Evolutionary conservation across 2,797 vertebrate genomes (phyloP), one percentile per base, ranked within the genome.

Genomic region (Meriones psammophilus): DNA sequence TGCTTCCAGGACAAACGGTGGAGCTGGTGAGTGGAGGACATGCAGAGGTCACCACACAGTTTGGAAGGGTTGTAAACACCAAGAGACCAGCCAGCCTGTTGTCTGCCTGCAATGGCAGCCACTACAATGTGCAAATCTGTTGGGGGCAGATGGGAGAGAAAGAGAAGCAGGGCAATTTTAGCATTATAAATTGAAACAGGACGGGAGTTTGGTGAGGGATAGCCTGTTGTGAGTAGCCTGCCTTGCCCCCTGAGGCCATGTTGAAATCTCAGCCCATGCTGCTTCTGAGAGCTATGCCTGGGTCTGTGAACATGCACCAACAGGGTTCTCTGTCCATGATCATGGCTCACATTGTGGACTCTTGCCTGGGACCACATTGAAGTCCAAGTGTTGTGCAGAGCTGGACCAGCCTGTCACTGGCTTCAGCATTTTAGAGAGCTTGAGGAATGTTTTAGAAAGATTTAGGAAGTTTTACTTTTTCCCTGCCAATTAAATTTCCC

Each of bases 371-470:
- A 39, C 9, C 36, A 39, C 20, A 39, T 9, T 13, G 36, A 73
- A 39, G 36, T 39, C 20, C 71, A 73, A 22, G 8, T 73, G 36
- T 8, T 73, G 1, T 73, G 8, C 8, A 36, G n/a, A 36, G 33
- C 14, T 71, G 7, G 68, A n/a, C 33, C 68, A 1, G 4, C 7
- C 33, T 14, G 17, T n/a, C 68, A 17, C 17, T 71, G 68, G 33
- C 68, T n/a, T 2, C 33, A n/a, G 68, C 30, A 14, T 30, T 33
- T 14, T 68, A 3, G 30, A 33, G 66, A 33, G 24, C 4, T n/a
- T 68, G 28, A 78, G 24, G 28, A 92, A 84, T 91, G n/a, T 60
- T 66, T 69, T 94, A 30, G n/a, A 84, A 89, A 93, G 30, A 13
- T 71, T 18, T 79, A 20, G 39, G 15, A 92, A 28, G 0, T 33